Conservation (phyloP, 2,888 invertebrate genomes). For the Melanophora roralis region DNA sequence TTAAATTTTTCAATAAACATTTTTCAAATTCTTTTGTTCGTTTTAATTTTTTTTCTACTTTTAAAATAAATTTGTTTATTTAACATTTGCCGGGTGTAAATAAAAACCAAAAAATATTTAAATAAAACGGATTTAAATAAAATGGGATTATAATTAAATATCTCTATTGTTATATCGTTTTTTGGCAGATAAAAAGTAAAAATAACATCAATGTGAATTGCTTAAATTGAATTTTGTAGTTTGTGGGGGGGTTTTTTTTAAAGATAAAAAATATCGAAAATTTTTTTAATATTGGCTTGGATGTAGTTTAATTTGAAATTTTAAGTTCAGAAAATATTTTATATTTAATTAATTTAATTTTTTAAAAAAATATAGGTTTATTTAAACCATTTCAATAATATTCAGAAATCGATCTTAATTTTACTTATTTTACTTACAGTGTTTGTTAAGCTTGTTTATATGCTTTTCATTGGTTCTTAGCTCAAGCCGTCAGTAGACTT, state of each 20-base stretch:
- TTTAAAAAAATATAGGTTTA: not conserved
- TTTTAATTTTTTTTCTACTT: not conserved
- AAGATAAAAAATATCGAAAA: conserved; percentile 1
- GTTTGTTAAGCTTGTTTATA: no score
- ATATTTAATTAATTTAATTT: conserved; percentile 20
- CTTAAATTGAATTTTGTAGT: conserved; percentile 32
- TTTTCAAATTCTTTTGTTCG: conserved; percentile 40
- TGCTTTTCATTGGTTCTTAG: no score
- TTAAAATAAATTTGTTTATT: conserved; percentile 11
- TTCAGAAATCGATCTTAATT: no score
- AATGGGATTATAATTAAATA: conserved; percentile 54
- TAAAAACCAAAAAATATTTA: not conserved
- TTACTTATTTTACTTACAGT: no score
- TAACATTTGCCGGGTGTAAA: not conserved
- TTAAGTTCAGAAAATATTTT: conserved; percentile 15
- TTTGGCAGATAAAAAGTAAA: not conserved
- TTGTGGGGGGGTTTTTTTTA: conserved; percentile 25
- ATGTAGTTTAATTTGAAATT: conserved; percentile 30
- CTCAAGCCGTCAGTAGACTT: no score
- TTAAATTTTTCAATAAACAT: conserved; percentile 49
- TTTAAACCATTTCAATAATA: no score
- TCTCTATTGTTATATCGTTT: conserved; percentile 41
- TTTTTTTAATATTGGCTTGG: not conserved
- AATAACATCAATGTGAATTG: conserved; percentile 20
- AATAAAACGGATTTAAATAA: conserved; percentile 23